phyloP scores from a whole-genome alignment of 35 echinoderm and acorn worm species.

The Apostichopus parvimensis region DNA sequence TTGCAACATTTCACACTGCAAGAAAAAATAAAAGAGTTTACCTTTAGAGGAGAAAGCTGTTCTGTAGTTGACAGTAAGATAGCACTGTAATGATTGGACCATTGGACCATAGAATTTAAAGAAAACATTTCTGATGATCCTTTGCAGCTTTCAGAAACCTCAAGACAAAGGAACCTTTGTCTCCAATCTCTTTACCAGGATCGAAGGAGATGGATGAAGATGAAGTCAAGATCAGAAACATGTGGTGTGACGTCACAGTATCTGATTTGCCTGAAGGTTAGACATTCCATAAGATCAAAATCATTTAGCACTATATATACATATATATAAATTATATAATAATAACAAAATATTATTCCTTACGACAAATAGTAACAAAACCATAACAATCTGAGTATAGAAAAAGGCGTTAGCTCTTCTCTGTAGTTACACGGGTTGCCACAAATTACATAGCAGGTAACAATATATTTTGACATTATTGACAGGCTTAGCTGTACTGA shows the following conservation, averaged over 20 bases:
- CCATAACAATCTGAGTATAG: too few species aligned
- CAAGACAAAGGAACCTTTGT: not conserved
- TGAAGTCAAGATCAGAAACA: not conserved
- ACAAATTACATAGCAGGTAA: not conserved
- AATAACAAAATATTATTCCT: not conserved
- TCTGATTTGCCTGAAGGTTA: slow-evolving; percentile 14
- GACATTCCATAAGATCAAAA: not conserved
- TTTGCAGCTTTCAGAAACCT: not conserved
- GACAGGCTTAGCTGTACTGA: slow-evolving; percentile 59
- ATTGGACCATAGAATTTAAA: not conserved
- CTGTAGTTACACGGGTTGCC: not conserved
- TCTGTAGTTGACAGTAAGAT: too few species aligned
- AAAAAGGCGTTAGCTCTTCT: too few species aligned
- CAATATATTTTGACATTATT: not conserved
- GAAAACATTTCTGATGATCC: not conserved
- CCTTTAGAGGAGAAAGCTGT: too few species aligned
- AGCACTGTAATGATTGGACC: not conserved
- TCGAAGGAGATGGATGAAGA: not conserved
- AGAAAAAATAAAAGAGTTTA: too few species aligned
- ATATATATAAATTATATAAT: not conserved
- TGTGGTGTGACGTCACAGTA: slow-evolving; percentile 28
- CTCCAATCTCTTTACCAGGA: not conserved
- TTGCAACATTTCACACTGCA: too few species aligned
- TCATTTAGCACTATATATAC: too few species aligned
- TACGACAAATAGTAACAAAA: not conserved